Evolutionary conservation across 2,888 invertebrate species (phyloP).

Genomic region (Cotesia congregata): DNA sequence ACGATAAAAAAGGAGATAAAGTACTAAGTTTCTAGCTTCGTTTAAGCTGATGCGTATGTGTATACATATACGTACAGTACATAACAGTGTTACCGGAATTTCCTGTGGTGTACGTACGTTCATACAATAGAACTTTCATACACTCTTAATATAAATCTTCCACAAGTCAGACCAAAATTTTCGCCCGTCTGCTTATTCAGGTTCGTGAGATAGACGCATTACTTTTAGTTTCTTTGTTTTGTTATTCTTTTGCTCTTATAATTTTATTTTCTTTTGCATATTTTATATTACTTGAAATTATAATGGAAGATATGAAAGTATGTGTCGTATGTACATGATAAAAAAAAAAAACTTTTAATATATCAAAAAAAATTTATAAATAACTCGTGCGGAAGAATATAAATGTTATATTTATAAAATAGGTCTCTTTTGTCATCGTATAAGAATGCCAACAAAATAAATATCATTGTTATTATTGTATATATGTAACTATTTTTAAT

Average conservation of each 20-base stretch:
- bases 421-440: not conserved
- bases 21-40: not conserved
- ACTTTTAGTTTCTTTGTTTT: not conserved
- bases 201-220: slow-evolving; percentile 1
- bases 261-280: not conserved
- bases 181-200: not conserved
- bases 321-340: too few species aligned
- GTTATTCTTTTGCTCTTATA: not conserved
- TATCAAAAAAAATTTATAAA: not conserved
- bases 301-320: not conserved
- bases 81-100: not conserved
- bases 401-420: not conserved
- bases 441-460: not conserved
- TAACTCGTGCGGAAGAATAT: not conserved
- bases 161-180: not conserved
- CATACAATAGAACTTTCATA: slow-evolving; percentile 1
- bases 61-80: not conserved
- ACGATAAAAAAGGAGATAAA: not conserved
- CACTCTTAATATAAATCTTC: not conserved
- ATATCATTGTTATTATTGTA: not conserved
- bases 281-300: not conserved
- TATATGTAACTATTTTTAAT: not conserved
- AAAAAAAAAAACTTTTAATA: too few species aligned
- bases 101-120: not conserved
- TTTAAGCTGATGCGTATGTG: not conserved